Evolutionary conservation across 2,113 vertebrate genomes (phyloP).

Genomic region (Craseonycteris thonglongyai): DNA sequence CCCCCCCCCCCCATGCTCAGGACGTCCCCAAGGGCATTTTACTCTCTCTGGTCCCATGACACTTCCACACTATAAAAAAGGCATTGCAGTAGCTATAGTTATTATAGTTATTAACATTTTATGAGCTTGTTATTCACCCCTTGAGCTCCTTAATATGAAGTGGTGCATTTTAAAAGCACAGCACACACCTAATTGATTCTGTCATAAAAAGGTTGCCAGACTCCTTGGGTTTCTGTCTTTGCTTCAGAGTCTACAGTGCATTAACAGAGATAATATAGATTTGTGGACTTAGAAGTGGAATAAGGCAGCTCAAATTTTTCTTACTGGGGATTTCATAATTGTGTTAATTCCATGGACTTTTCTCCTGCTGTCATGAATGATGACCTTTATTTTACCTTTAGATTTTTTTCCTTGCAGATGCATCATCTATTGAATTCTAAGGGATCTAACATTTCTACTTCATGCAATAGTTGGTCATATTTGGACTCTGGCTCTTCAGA

Average conservation of each 20-base stretch:
- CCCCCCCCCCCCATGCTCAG: slow-evolving; percentile 54
- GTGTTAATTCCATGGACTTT: background rate
- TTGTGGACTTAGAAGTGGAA: slow-evolving; percentile 49
- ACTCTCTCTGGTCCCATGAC: slow-evolving; percentile 70
- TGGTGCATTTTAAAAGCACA: slow-evolving; percentile 74
- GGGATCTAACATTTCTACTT: background rate
- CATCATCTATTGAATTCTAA: background rate
- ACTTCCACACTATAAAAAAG: slow-evolving; percentile 76
- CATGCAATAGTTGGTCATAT: background rate
- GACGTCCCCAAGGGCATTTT: slow-evolving; percentile 72
- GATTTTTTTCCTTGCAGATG: background rate
- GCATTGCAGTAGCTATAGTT: slow-evolving; percentile 70
- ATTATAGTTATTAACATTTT: slow-evolving; percentile 82
- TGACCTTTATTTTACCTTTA: background rate
- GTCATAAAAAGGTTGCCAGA: slow-evolving; percentile 65
- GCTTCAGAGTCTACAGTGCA: slow-evolving; percentile 35
- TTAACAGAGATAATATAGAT: slow-evolving; percentile 61
- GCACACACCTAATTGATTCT: slow-evolving; percentile 75
- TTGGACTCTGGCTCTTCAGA: background rate
- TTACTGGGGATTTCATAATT: background rate
- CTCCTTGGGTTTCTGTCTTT: slow-evolving; percentile 60
- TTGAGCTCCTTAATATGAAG: slow-evolving; percentile 77
- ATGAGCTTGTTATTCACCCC: slow-evolving; percentile 81
- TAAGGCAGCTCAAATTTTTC: slow-evolving; percentile 45
- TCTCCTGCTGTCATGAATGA: background rate